A percentile compares a stretch with the other conserved stretches of the same genome.
phyloP scores from a whole-genome alignment of 2,888 invertebrate species.

The Phania funesta region DNA sequence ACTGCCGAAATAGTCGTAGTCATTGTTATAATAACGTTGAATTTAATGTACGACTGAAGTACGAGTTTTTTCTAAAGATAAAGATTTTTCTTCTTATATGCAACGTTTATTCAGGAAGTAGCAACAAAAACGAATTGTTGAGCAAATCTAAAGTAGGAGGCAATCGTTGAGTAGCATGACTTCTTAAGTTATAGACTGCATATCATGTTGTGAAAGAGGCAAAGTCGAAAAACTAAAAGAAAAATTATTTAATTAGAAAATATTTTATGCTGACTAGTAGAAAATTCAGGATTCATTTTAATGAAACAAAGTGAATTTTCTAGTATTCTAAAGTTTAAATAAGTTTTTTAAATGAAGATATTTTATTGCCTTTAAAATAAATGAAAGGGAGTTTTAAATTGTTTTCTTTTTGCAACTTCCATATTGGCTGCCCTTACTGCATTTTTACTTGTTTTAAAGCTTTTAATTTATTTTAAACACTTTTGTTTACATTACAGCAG shows the following conservation, averaged over 20 bases:
- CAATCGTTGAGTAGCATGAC: constrained; percentile 5
- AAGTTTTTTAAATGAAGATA: no score
- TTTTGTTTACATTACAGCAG: no score
- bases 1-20: constrained; percentile 33
- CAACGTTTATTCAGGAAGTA: neutral
- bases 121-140: neutral
- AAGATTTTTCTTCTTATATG: neutral
- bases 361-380: no score
- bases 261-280: neutral
- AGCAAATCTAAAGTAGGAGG: neutral
- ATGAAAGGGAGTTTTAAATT: no score
- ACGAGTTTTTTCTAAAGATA: neutral
- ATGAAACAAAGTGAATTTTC: no score
- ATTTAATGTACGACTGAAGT: constrained; percentile 37
- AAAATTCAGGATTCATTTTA: neutral
- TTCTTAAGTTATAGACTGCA: constrained; percentile 37
- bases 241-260: constrained; percentile 1
- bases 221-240: neutral
- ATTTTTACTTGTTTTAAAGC: no score
- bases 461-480: no score
- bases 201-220: neutral
- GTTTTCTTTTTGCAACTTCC: no score
- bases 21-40: constrained; percentile 45
- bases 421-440: no score
- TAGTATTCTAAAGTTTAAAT: no score